A percentile compares a stretch with the other conserved stretches of the same genome.
phyloP scores from a whole-genome alignment of 2,797 vertebrate species.

The Psittacula echo region DNA sequence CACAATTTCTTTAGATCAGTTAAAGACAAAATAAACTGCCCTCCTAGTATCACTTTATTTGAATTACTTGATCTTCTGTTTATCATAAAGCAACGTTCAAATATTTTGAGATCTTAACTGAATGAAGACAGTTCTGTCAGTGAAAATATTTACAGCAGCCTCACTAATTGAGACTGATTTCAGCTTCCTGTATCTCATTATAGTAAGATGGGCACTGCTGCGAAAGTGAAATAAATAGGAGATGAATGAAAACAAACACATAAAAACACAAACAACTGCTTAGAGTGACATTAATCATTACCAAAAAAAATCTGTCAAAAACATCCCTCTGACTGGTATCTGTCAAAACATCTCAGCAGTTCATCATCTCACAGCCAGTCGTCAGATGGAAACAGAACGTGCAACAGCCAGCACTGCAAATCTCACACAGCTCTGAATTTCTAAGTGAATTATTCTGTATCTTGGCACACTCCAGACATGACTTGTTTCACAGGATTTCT shows the following conservation, averaged over 20 bases:
- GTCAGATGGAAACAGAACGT: neutral
- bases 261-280: constrained; percentile 39
- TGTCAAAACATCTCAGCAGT: constrained; percentile 44
- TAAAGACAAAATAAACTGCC: constrained; percentile 29
- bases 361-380: neutral
- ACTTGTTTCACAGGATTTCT: neutral
- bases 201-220: constrained; percentile 6
- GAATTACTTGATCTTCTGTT: constrained; percentile 31
- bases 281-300: neutral
- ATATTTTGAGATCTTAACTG: constrained; percentile 54
- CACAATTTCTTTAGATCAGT: neutral
- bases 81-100: constrained; percentile 16
- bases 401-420: neutral
- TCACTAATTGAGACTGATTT: constrained; percentile 48
- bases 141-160: constrained; percentile 65
- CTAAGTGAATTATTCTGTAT: neutral
- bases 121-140: constrained; percentile 52
- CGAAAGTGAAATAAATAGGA: constrained; percentile 44
- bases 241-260: constrained; percentile 58
- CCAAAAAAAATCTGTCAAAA: neutral
- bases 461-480: neutral
- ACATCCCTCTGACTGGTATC: constrained; percentile 2
- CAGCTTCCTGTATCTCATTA: constrained; percentile 49
- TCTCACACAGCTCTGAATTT: neutral
- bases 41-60: constrained; percentile 9